Evolutionary conservation across 2,888 invertebrate species (phyloP).

Genomic region (Ormyrus pomaceus): DNA sequence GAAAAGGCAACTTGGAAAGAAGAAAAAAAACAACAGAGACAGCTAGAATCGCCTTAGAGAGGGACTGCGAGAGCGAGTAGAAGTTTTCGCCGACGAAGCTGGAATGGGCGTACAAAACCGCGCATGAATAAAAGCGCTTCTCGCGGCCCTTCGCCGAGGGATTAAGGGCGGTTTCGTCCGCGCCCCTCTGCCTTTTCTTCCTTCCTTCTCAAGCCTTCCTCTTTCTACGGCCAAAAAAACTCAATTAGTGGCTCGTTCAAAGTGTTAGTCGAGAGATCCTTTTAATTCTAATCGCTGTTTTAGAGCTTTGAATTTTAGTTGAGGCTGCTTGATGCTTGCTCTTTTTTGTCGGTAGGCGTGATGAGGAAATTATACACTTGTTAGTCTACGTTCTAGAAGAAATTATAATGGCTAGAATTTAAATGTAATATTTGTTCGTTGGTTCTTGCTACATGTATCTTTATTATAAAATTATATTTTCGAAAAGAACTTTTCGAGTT

Average conservation of each 20-base stretch:
- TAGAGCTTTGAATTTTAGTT: slow-evolving; percentile 16
- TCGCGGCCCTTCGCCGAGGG: slow-evolving; percentile 37
- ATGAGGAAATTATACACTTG: too few species aligned
- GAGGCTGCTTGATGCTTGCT: too few species aligned
- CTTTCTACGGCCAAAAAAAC: slow-evolving; percentile 38
- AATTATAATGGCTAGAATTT: too few species aligned
- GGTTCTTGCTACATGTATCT: too few species aligned
- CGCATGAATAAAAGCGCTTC: slow-evolving; percentile 54
- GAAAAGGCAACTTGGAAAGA: too few species aligned
- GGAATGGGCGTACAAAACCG: slow-evolving; percentile 55
- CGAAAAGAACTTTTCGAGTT: neutral
- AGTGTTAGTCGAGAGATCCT: slow-evolving; percentile 36
- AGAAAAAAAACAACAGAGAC: too few species aligned
- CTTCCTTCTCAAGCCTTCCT: neutral
- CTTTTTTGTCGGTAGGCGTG: too few species aligned
- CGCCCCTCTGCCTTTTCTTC: neutral
- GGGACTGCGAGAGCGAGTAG: slow-evolving; percentile 1
- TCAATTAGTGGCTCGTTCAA: slow-evolving; percentile 47
- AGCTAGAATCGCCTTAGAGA: neutral
- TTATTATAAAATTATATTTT: too few species aligned
- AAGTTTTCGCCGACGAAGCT: neutral
- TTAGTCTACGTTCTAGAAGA: too few species aligned
- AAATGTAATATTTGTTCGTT: too few species aligned
- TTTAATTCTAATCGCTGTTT: slow-evolving; percentile 36
- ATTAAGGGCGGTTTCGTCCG: slow-evolving; percentile 51